These are phyloP conservation scores for Helogale parvula DNA, from an alignment of 2,113 vertebrate genomes.

Conservation along the genomic window DNA sequence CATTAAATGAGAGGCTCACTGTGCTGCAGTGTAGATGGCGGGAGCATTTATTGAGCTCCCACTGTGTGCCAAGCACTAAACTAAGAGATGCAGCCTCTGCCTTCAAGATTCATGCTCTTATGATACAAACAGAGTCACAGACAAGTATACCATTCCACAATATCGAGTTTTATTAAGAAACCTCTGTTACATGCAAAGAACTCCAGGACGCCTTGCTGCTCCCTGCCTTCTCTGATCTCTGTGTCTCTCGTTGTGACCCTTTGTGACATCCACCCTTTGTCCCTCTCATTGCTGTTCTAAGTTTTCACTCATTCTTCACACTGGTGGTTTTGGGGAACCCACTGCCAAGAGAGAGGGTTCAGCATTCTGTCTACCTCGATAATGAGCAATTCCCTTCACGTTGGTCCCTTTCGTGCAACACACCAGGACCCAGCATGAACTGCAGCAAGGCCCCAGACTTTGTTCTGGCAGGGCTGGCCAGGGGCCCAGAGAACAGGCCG, in stretches of 20 bases:
- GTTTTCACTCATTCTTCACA: background rate
- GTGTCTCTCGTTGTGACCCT: background rate
- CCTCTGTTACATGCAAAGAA: background rate
- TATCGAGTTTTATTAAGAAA: background rate
- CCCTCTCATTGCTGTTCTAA: background rate
- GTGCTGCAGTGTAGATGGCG: background rate
- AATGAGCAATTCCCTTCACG: background rate
- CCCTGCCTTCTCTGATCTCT: background rate
- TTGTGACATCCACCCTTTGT: background rate
- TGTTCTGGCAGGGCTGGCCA: background rate
- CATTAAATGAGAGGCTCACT: background rate
- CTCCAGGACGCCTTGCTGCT: background rate
- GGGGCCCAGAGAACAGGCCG: background rate
- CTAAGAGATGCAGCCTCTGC: background rate
- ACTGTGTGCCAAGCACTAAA: background rate
- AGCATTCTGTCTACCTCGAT: background rate
- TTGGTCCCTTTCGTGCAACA: background rate
- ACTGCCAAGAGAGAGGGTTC: background rate
- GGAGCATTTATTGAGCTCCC: background rate
- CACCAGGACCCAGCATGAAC: background rate
- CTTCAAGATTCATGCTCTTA: background rate
- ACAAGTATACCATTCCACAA: background rate
- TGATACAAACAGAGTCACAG: background rate
- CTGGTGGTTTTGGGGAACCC: background rate
- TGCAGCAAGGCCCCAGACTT: conserved; percentile 29